A percentile compares a stretch with the other conserved stretches of the same genome.
Evolutionary conservation across 2,797 vertebrate species (phyloP).

Genomic region (Falco naumanni): DNA sequence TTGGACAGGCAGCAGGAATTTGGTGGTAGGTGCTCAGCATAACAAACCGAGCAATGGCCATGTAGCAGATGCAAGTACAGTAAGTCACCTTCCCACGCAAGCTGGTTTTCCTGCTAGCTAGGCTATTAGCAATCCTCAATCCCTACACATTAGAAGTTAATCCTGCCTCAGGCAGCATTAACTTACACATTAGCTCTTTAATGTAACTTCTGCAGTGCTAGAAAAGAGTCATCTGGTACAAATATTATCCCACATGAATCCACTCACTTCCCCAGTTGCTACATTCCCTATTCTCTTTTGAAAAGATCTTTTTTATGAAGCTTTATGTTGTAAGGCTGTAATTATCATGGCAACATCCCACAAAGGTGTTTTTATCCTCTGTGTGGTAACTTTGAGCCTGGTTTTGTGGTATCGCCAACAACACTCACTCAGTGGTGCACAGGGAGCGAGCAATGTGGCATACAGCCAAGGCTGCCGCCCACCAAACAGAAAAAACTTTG

Average conservation of each 20-base stretch:
- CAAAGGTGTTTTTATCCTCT: not conserved
- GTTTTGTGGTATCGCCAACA: not conserved
- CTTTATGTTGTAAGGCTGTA: not conserved
- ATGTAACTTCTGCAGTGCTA: not conserved
- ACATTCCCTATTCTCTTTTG: not conserved
- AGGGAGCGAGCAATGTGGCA: not conserved
- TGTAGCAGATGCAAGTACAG: not conserved
- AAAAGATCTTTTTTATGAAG: not conserved
- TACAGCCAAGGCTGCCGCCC: not conserved
- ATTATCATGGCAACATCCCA: not conserved
- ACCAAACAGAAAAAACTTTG: not conserved
- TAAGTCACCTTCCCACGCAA: not conserved
- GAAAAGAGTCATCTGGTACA: not conserved
- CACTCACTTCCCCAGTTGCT: not conserved
- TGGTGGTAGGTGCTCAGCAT: not conserved
- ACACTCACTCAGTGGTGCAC: accelerated
- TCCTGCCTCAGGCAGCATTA: conserved; percentile 65
- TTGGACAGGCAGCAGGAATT: not conserved
- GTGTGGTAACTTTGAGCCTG: not conserved
- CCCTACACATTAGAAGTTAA: conserved; percentile 24
- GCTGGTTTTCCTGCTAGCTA: not conserved
- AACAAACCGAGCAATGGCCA: not conserved
- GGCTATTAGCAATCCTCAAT: conserved; percentile 17
- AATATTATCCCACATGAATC: conserved; percentile 37
- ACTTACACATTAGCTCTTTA: conserved; percentile 44